A percentile compares a stretch with the other conserved stretches of the same genome.
Evolutionary conservation across 2,113 vertebrate species (phyloP).

Genomic region (Zosterops lateralis): DNA sequence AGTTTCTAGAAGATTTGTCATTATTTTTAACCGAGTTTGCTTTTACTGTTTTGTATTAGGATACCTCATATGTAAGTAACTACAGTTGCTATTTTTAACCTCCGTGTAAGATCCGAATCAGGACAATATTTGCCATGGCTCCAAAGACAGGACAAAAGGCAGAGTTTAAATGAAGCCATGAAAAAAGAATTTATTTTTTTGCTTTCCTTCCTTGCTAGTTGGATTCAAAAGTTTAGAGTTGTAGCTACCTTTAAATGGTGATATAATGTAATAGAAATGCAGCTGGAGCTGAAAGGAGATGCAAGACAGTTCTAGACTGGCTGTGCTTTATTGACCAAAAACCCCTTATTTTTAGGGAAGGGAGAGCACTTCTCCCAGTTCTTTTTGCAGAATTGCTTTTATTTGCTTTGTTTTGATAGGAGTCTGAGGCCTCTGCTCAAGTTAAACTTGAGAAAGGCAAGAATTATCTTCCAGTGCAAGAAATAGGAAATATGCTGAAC

Average conservation of each 20-base stretch:
- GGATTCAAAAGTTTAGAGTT: background rate
- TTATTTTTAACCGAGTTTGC: background rate
- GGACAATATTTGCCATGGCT: background rate
- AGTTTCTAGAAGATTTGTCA: background rate
- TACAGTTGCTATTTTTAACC: background rate
- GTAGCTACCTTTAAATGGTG: background rate
- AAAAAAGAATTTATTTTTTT: background rate
- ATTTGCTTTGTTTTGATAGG: slow-evolving; percentile 17
- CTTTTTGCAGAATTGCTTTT: background rate
- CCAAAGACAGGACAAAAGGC: background rate
- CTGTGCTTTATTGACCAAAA: background rate
- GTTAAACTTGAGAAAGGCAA: background rate
- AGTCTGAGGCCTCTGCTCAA: background rate
- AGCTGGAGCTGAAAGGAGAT: background rate
- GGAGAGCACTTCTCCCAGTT: background rate
- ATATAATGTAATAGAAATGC: background rate
- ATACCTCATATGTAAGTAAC: background rate
- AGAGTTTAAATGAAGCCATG: background rate
- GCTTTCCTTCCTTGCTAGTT: background rate
- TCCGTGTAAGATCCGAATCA: background rate
- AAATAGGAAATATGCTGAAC: background rate
- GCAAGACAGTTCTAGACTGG: background rate
- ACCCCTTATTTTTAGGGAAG: background rate
- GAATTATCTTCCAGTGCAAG: background rate
- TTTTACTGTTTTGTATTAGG: background rate